Conservation (phyloP, 37 sponge, comb jelly and placozoan genomes). For the Diacarnus erythraeanus region DNA sequence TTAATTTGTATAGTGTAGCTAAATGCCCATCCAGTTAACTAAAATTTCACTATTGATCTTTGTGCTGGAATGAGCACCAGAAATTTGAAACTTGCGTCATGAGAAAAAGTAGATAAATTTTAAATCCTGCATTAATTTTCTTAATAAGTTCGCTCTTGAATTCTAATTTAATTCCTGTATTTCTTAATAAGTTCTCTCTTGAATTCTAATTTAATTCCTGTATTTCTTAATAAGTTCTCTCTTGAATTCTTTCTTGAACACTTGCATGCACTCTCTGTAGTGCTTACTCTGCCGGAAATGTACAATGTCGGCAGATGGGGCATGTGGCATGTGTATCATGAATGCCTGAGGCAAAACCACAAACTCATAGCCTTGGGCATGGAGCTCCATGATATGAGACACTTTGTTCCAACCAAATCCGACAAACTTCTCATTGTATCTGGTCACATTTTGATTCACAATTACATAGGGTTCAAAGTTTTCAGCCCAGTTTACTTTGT, state of each 20-base stretch:
- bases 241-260: conserved; percentile 62
- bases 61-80: no score
- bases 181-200: no score
- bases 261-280: conserved; percentile 75
- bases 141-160: no score
- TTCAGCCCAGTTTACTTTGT: conserved; percentile 77
- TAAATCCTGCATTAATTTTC: no score
- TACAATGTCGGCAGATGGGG: conserved; percentile 83
- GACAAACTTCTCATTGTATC: conserved; percentile 74
- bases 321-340: conserved; percentile 89
- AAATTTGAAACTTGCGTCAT: no score
- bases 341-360: conserved; percentile 83
- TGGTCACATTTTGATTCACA: conserved; percentile 52
- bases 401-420: conserved; percentile 99
- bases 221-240: conserved; percentile 21
- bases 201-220: no score
- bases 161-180: no score
- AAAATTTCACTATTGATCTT: no score
- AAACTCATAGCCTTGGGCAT: conserved; percentile 76
- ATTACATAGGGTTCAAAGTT: conserved; percentile 92
- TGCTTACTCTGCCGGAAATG: conserved; percentile 56
- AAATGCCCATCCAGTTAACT: no score
- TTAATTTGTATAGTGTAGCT: no score
- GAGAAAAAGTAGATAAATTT: no score
- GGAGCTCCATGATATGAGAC: conserved; percentile 84